phyloP scores from a whole-genome alignment of 2,888 invertebrate genomes.

The Gryllus longicercus region DNA sequence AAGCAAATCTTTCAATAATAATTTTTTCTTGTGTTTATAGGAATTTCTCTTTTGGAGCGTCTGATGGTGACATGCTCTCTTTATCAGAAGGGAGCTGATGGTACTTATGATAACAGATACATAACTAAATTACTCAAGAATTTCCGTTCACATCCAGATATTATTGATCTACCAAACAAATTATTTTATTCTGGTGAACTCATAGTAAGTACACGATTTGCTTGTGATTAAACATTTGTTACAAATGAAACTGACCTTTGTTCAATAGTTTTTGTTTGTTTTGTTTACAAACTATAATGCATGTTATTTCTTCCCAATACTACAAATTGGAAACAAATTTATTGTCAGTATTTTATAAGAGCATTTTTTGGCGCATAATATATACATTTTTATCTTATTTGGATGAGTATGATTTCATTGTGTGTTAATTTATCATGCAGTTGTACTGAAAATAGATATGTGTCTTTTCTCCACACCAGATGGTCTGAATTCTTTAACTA shows the following conservation, averaged over 20 bases:
- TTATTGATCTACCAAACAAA: constrained; percentile 48
- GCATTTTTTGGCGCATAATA: too few species aligned
- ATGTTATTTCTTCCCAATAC: neutral
- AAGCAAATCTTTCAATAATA: neutral
- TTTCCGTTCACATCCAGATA: constrained; percentile 50
- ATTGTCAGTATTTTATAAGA: too few species aligned
- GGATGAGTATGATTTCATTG: too few species aligned
- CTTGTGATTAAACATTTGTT: neutral
- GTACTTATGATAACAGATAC: constrained; percentile 46
- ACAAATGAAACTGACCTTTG: neutral
- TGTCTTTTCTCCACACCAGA: too few species aligned
- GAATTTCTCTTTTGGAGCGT: constrained; percentile 35
- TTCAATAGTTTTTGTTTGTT: neutral
- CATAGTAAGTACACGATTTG: constrained; percentile 35
- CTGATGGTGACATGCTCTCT: constrained; percentile 34
- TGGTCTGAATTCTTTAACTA: too few species aligned
- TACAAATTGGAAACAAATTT: neutral
- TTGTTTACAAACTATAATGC: neutral
- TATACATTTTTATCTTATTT: too few species aligned
- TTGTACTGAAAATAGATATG: too few species aligned
- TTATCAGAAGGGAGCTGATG: constrained; percentile 29
- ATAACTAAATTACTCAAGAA: constrained; percentile 53
- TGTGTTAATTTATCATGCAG: too few species aligned
- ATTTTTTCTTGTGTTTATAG: constrained; percentile 29
- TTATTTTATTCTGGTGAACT: constrained; percentile 52